Evolutionary conservation across 2,113 vertebrate genomes (phyloP), one percentile per base, ranked within the genome.

Genomic region (Lota lota): DNA sequence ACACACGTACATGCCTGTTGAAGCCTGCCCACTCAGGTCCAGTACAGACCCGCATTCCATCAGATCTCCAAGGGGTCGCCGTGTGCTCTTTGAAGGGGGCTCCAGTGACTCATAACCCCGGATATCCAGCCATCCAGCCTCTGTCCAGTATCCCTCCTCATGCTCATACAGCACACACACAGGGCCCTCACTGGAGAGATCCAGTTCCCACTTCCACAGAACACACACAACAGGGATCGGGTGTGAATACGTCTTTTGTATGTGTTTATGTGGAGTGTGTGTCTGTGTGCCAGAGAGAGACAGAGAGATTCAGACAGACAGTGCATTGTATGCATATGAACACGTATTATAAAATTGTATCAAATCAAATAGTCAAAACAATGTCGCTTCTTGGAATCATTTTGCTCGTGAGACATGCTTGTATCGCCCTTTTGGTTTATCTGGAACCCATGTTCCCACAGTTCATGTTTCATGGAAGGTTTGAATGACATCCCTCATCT

Each of bases 81-180:
- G 72, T 67, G 58, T 78, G 69, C 22, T 57, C 83, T 90, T 91
- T 92, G 87, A 89, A 88, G 84, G 77, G 79, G 75, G 77, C 86
- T 91, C 84, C 80, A 82, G 79, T 89, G 87, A 89, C 88, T 90
- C 87, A 86, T 87, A 80, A 47, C 81, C 76, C 80, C 77, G 86
- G 79, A 73, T 68, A 87, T 86, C 78, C 66, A 60, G 19, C 53
- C 59, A 75, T 79, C 72, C 66, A 73, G 36, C 24, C 81, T 77
- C 78, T 74, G 73, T 72, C 64, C 69, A 65, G 74, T 47, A 65
- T 66, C 68, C 67, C 67, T 77, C 77, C 82, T 75, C 64, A 70
- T 73, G 79, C 76, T 69, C 66, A 28, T 61, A 63, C 24, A 51
- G 74, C 67, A 70, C 67, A 22, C 59, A 72, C 73, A 72, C 60